Percentiles rank a stretch among this genome's conserved stretches.
Conservation (phyloP, 2,113 vertebrate species). For the Macrotus californicus region DNA sequence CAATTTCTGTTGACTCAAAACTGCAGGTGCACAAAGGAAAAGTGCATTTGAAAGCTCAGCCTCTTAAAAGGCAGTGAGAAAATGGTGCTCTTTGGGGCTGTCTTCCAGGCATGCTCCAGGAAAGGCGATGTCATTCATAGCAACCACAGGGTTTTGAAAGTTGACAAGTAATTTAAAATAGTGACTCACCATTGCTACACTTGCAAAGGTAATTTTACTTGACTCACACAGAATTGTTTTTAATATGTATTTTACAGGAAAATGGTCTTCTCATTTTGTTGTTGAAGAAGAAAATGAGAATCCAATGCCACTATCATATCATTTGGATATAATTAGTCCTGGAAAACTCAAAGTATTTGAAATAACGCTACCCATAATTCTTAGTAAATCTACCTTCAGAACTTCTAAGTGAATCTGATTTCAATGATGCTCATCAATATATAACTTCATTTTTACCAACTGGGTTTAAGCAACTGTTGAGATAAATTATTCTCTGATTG, state of each 20-base stretch:
- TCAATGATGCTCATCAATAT: slow-evolving; percentile 33
- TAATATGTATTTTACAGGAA: background rate
- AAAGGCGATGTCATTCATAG: background rate
- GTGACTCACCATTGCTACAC: background rate
- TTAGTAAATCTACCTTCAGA: slow-evolving; percentile 3
- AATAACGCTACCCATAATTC: slow-evolving; percentile 61
- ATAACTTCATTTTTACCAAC: slow-evolving; percentile 48
- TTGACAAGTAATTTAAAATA: slow-evolving; percentile 14
- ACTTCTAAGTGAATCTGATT: slow-evolving; percentile 27
- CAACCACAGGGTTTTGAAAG: background rate
- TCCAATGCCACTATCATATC: background rate
- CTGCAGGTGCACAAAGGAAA: slow-evolving; percentile 69
- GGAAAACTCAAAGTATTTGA: slow-evolving; percentile 26
- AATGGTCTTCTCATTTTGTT: background rate
- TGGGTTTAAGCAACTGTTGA: background rate
- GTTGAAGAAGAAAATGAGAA: slow-evolving; percentile 40
- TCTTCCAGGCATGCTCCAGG: background rate
- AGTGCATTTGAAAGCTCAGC: slow-evolving; percentile 17
- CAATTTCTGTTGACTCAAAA: slow-evolving; percentile 68
- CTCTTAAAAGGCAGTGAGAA: background rate
- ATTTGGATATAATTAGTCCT: slow-evolving; percentile 37
- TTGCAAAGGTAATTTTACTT: background rate
- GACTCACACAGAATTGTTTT: slow-evolving; percentile 5
- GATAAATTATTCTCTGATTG: background rate
- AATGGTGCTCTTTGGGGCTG: background rate